Evolutionary conservation across 2,888 invertebrate species (phyloP).

Genomic region (Bombyx huttoni): DNA sequence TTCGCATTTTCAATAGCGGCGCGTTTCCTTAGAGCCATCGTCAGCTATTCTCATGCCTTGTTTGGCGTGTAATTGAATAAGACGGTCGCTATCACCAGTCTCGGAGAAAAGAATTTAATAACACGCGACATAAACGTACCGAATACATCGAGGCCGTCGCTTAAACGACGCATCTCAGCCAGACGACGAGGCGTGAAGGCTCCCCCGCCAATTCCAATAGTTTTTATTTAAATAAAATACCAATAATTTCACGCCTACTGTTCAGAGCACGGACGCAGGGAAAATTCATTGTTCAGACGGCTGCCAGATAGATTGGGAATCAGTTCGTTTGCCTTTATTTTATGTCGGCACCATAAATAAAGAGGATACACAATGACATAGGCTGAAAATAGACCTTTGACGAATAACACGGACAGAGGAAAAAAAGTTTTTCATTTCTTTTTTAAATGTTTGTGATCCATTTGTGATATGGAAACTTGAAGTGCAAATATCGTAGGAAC

Average conservation of each 20-base stretch:
- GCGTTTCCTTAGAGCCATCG: conserved; percentile 48
- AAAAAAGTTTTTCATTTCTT: too few species aligned
- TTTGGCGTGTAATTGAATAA: conserved; percentile 63
- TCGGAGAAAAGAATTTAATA: conserved; percentile 64
- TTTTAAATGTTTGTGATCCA: too few species aligned
- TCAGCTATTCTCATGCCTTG: conserved; percentile 54
- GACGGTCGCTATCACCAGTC: conserved; percentile 57
- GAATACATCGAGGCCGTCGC: conserved; percentile 27
- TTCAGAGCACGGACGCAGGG: conserved; percentile 31
- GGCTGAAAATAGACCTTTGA: too few species aligned
- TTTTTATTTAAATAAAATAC: conserved; percentile 52
- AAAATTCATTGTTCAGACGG: conserved; percentile 22
- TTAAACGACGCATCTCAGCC: conserved; percentile 19
- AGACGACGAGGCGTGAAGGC: conserved; percentile 8
- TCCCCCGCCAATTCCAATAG: conserved; percentile 23
- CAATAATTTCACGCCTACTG: conserved; percentile 42
- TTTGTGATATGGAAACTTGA: too few species aligned
- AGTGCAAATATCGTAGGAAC: too few species aligned
- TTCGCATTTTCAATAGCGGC: conserved; percentile 46
- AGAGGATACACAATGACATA: too few species aligned
- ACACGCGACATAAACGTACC: conserved; percentile 41
- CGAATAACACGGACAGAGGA: too few species aligned
- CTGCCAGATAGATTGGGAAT: too few species aligned
- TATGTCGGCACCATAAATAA: too few species aligned
- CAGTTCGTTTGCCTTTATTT: too few species aligned